A percentile compares a stretch with the other conserved stretches of the same genome.
These are phyloP conservation scores for Onthophagus sagittarius DNA, from an alignment of 2,888 invertebrate genomes.

Conservation along the genomic window DNA sequence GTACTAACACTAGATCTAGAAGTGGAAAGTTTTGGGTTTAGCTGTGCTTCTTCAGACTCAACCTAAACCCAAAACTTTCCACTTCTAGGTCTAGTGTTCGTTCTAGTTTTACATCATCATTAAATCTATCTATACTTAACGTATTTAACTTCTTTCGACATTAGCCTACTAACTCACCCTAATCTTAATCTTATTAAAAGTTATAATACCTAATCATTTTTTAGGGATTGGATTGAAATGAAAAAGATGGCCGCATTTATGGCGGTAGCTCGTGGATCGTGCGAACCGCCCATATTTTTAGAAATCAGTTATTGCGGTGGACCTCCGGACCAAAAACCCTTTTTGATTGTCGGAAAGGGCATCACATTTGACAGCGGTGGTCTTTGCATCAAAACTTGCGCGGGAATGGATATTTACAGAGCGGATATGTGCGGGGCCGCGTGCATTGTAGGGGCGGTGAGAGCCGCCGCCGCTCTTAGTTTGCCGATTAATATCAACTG, in stretches of 20 bases:
- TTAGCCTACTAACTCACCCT: too few species aligned
- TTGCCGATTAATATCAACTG: constrained; percentile 55
- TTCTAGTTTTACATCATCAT: too few species aligned
- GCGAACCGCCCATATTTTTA: constrained; percentile 61
- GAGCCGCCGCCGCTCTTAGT: constrained; percentile 53
- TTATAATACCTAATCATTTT: too few species aligned
- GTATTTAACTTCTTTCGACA: too few species aligned
- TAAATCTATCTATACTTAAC: too few species aligned
- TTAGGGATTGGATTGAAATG: constrained; percentile 58
- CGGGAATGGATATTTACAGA: constrained; percentile 43
- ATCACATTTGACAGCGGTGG: constrained; percentile 58
- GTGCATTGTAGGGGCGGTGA: constrained; percentile 53
- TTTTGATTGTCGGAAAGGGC: constrained; percentile 65
- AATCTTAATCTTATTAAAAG: too few species aligned
- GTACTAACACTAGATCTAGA: too few species aligned
- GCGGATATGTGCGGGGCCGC: constrained; percentile 65
- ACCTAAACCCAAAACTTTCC: too few species aligned
- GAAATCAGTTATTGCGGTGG: constrained; percentile 60
- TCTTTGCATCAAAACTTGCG: constrained; percentile 45
- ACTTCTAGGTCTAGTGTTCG: too few species aligned
- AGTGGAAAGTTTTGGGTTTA: too few species aligned
- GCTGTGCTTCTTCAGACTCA: too few species aligned
- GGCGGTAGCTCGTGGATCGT: constrained; percentile 66
- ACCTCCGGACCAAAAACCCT: constrained; percentile 50
- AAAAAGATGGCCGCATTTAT: constrained; percentile 64